Evolutionary conservation across 2,888 invertebrate genomes (phyloP), one percentile per base, ranked within the genome.

Genomic region (Leucophenga maculata): DNA sequence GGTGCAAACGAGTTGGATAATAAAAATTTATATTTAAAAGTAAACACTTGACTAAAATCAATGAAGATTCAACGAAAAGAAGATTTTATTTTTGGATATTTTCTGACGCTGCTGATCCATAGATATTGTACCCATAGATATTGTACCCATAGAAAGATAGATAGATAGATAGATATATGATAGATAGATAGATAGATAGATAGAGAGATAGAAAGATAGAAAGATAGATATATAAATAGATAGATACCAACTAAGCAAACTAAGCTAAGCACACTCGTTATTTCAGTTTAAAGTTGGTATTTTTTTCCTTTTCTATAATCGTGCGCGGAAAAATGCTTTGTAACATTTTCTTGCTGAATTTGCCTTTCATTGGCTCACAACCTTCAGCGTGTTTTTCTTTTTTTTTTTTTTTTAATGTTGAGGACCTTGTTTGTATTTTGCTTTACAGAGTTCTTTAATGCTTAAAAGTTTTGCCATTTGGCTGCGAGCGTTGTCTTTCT

Each of bases 381-480:
- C n/a, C 20, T 26, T 55, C 46, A 16, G 20, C 9, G 80, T 80
- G 76, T 79, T 80, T 76, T 75, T 76, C 80, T 82, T 75, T 76
- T 74, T 73, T 74, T 72, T 76, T 69, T 73, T 67, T 67, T 72
- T 69, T 55, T 69, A 48, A 65, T 70, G 39, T 64, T 73, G 44
- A 48, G 60, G 67, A n/a, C 65, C 44, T 65, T 71, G 50, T 46
- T 48, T 20, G 8, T 57, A 22, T 32, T 54, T 50, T 39, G 50
- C 57, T 26, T 26, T 26, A 26, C 31, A 46, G 59, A 69, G 50
- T 50, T 44, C 44, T 52, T 55, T 67, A 32, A 50, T 55, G 66
- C 46, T 16, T 67, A 44, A 68, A 68, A 68, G 64, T 64, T 62
- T 62, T 57, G 50, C 31, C 48, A 52, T 62, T 68, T 68, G 50